A percentile compares a stretch with the other conserved stretches of the same genome.
These are phyloP conservation scores for Nomada fucata DNA, from an alignment of 2,888 invertebrate genomes.

Conservation along the genomic window DNA sequence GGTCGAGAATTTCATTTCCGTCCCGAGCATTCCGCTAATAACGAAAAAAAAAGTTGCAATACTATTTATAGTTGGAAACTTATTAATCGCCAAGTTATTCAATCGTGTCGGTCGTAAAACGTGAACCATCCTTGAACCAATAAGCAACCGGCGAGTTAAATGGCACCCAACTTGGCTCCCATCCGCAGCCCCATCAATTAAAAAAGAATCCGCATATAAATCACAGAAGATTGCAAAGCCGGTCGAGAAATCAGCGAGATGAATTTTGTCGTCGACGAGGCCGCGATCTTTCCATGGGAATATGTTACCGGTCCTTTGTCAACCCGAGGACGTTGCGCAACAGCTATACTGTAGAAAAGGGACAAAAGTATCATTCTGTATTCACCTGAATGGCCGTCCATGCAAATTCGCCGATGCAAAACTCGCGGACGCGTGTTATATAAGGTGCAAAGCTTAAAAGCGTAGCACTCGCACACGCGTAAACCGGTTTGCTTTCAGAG, in stretches of 20 bases:
- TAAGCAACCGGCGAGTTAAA: slow-evolving; percentile 38
- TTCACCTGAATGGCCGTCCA: slow-evolving; percentile 39
- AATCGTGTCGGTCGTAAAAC: too few relatives aligned
- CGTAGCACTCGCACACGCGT: slow-evolving; percentile 38
- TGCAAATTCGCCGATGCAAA: slow-evolving; percentile 48
- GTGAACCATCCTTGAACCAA: not conserved
- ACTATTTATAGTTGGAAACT: too few relatives aligned
- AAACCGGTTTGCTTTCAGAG: slow-evolving; percentile 48
- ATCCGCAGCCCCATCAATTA: slow-evolving; percentile 24
- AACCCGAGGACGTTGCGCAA: slow-evolving; percentile 46
- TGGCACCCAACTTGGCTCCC: slow-evolving; percentile 30
- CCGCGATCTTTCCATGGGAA: not conserved
- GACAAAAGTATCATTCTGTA: slow-evolving; percentile 41
- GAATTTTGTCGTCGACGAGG: slow-evolving; percentile 19
- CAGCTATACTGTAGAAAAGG: slow-evolving; percentile 15
- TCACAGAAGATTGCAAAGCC: slow-evolving; percentile 1
- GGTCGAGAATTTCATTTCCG: too few relatives aligned
- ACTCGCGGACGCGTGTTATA: slow-evolving; percentile 35
- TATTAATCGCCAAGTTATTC: too few relatives aligned
- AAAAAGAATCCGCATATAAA: slow-evolving; percentile 54
- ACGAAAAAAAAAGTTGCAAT: too few relatives aligned
- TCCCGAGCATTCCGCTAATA: too few relatives aligned
- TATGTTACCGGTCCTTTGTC: slow-evolving; percentile 21
- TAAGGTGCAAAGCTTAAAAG: slow-evolving; percentile 47
- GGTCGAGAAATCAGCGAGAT: slow-evolving; percentile 16